Percentiles rank a stretch among this genome's conserved stretches.
These are phyloP conservation scores for Misgurnus anguillicaudatus DNA, from an alignment of 2,113 vertebrate genomes.

Conservation along the genomic window DNA sequence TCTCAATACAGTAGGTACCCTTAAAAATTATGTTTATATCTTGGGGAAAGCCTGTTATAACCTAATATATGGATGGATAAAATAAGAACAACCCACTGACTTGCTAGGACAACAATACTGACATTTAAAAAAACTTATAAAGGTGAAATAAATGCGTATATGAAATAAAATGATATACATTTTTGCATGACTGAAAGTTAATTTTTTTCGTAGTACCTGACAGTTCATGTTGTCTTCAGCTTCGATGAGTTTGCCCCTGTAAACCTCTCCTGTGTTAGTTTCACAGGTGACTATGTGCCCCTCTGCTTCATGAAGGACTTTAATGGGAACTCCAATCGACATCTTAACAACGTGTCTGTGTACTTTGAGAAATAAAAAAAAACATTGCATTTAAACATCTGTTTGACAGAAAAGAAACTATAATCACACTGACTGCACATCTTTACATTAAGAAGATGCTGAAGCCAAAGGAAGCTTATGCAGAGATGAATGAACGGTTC, in stretches of 20 bases:
- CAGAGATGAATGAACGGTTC: not conserved
- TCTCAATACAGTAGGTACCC: too few relatives aligned
- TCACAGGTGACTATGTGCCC: slow-evolving; percentile 98
- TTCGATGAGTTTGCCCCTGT: slow-evolving; percentile 94
- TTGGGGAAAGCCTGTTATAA: too few relatives aligned
- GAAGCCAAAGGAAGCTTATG: not conserved
- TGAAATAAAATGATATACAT: too few relatives aligned
- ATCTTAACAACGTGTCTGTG: slow-evolving; percentile 65
- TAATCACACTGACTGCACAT: not conserved
- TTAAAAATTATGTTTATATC: too few relatives aligned
- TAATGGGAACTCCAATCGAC: slow-evolving; percentile 96
- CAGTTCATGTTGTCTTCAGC: slow-evolving; percentile 99
- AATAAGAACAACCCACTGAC: too few relatives aligned
- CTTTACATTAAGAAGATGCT: not conserved
- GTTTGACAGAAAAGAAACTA: not conserved
- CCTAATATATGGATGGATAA: too few relatives aligned
- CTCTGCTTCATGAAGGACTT: slow-evolving; percentile 97
- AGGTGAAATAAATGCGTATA: too few relatives aligned
- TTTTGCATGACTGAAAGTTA: too few relatives aligned
- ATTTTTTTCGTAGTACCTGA: slow-evolving; percentile 75
- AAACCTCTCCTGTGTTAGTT: slow-evolving; percentile 95
- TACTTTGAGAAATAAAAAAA: not conserved
- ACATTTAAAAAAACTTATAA: too few relatives aligned
- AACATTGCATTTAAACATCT: too few relatives aligned
- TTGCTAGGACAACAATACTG: too few relatives aligned